phyloP scores from a whole-genome alignment of 2,888 invertebrate genomes.

The Pollenia griseotomentosa region DNA sequence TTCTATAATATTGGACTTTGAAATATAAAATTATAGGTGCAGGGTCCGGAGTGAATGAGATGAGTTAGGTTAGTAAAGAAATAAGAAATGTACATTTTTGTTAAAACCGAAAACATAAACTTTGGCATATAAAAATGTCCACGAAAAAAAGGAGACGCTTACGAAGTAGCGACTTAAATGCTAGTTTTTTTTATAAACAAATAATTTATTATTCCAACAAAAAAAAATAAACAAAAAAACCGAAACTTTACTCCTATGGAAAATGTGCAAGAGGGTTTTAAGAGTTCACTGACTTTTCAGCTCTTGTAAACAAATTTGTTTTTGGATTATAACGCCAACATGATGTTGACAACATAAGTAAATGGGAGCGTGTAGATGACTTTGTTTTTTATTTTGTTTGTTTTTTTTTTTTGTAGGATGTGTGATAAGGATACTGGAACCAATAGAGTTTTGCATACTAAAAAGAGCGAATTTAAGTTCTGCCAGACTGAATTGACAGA shows the following conservation, averaged over 20 bases:
- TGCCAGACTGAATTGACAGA: no score
- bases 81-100: no score
- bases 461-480: background rate
- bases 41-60: no score
- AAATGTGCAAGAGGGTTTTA: background rate
- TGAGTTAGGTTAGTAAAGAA: no score
- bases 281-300: conserved; percentile 65
- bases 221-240: conserved; percentile 16
- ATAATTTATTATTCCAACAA: background rate
- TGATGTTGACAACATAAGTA: conserved; percentile 45
- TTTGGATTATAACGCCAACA: conserved; percentile 61
- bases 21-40: no score
- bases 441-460: background rate
- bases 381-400: background rate
- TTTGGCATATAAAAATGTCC: no score
- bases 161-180: no score
- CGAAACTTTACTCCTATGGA: background rate
- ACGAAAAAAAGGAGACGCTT: no score
- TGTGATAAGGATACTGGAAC: background rate
- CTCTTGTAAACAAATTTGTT: conserved; percentile 55
- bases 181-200: no score
- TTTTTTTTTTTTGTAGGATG: conserved; percentile 1
- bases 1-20: no score
- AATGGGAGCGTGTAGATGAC: conserved; percentile 34
- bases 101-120: no score